Conservation (phyloP, 1,140 invertebrate genomes). For the Colletes gigas region DNA sequence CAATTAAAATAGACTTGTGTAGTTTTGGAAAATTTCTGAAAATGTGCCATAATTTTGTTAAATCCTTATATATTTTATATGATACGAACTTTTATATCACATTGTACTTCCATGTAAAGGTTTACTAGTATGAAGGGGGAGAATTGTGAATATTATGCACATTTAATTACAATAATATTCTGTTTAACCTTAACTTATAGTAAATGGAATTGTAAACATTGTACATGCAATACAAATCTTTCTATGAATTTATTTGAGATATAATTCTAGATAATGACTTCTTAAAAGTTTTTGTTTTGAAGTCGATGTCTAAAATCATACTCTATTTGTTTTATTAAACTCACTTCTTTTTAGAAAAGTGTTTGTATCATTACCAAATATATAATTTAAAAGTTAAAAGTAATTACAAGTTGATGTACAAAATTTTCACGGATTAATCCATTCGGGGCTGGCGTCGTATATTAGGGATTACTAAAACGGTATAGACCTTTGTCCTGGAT, state of each 20-base stretch:
- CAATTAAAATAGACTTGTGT: background rate
- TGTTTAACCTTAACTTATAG: background rate
- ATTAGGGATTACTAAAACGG: too few relatives aligned
- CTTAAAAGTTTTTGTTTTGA: background rate
- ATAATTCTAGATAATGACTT: background rate
- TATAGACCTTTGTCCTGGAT: too few relatives aligned
- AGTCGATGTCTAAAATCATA: background rate
- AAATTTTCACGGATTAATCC: background rate
- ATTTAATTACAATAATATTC: background rate
- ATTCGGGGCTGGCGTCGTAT: too few relatives aligned
- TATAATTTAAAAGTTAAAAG: background rate
- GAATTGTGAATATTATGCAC: slow-evolving; percentile 1
- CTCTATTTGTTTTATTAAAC: background rate
- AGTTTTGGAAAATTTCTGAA: background rate
- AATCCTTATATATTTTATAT: slow-evolving; percentile 5
- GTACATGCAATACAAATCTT: too few relatives aligned
- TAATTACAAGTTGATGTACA: slow-evolving; percentile 1
- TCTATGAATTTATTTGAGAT: background rate
- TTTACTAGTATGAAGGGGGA: background rate
- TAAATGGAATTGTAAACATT: background rate
- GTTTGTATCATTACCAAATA: too few relatives aligned
- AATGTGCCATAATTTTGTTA: background rate
- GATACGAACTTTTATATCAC: background rate
- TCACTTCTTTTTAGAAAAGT: too few relatives aligned
- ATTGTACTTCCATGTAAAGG: background rate